Evolutionary conservation across 2,888 invertebrate species (phyloP).

Genomic region (Himalopsyche tibetana): DNA sequence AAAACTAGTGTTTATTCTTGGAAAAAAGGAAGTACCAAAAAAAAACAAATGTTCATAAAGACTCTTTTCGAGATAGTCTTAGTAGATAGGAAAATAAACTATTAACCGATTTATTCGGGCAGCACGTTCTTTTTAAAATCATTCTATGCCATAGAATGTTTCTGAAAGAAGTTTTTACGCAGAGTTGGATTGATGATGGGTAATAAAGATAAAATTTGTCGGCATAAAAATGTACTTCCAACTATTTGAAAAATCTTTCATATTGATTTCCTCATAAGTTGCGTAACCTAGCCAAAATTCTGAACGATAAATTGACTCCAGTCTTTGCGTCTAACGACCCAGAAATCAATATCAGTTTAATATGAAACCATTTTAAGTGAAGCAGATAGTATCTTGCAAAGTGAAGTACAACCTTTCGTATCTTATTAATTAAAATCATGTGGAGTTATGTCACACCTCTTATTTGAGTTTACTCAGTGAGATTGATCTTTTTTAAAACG

Average conservation of each 20-base stretch:
- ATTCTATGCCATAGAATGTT: too few relatives aligned
- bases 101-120: too few relatives aligned
- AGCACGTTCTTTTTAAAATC: too few relatives aligned
- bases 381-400: conserved; percentile 6
- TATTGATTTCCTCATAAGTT: conserved; percentile 4
- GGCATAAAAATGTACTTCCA: not conserved
- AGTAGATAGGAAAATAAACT: too few relatives aligned
- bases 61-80: too few relatives aligned
- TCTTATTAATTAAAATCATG: too few relatives aligned
- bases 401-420: not conserved
- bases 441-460: too few relatives aligned
- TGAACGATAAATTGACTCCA: conserved; percentile 27
- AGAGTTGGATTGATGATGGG: conserved; percentile 17
- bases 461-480: too few relatives aligned
- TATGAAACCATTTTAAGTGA: conserved; percentile 16
- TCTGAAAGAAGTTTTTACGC: not conserved
- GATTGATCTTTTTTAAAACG: too few relatives aligned
- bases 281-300: conserved; percentile 26
- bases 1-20: too few relatives aligned
- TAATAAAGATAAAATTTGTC: conserved; percentile 31
- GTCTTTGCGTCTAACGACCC: conserved; percentile 25
- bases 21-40: too few relatives aligned
- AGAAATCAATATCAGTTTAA: conserved; percentile 26
- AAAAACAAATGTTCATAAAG: too few relatives aligned
- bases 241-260: conserved; percentile 5